Evolutionary conservation across 2,888 invertebrate species (phyloP).

Genomic region (Heteromyza rotundicornis): DNA sequence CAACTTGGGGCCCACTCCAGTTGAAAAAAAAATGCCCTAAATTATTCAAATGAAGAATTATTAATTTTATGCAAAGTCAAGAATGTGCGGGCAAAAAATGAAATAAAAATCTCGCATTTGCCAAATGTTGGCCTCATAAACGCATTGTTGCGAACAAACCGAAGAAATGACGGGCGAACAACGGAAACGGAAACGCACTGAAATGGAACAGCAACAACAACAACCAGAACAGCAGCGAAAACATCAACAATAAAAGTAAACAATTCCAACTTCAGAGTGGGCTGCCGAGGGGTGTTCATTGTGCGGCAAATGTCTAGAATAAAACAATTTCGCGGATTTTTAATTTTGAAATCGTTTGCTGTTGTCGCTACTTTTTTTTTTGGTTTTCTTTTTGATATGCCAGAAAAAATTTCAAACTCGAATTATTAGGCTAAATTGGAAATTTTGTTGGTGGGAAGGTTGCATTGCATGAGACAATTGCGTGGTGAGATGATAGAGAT

Average conservation of each 20-base stretch:
- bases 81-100: not conserved
- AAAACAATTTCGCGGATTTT: slow-evolving; percentile 24
- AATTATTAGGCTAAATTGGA: slow-evolving; percentile 3
- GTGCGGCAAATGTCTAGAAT: slow-evolving; percentile 1
- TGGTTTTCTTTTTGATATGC: not conserved
- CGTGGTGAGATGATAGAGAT: not conserved
- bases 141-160: not conserved
- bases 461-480: not conserved
- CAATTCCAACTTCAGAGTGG: not conserved
- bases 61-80: slow-evolving; percentile 52
- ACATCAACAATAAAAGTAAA: slow-evolving; percentile 15
- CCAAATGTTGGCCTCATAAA: not conserved
- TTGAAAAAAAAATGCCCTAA: not conserved
- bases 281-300: not conserved
- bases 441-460: not conserved
- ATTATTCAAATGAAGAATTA: slow-evolving; percentile 32
- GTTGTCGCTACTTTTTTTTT: not conserved
- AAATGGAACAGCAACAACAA: slow-evolving; percentile 12
- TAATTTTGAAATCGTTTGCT: slow-evolving; percentile 17
- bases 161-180: not conserved
- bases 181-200: slow-evolving; percentile 18
- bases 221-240: not conserved
- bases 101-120: not conserved
- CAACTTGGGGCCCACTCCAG: too few relatives aligned
- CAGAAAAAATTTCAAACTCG: not conserved